Evolutionary conservation across 2,113 vertebrate species (phyloP).

Genomic region (Lathamus discolor): DNA sequence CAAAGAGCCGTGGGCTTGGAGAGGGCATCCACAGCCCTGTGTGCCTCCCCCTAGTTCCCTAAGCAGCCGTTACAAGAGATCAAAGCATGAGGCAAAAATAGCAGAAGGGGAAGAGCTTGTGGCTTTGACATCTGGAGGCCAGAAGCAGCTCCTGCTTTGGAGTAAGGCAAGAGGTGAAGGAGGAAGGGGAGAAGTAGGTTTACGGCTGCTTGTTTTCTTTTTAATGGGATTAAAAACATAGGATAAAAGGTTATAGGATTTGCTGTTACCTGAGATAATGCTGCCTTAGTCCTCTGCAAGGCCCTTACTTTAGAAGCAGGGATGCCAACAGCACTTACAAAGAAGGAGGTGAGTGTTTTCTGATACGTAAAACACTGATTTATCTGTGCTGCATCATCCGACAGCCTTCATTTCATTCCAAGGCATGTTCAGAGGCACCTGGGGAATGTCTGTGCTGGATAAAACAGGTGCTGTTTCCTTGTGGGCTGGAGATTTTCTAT

Average conservation of each 20-base stretch:
- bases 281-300: neutral
- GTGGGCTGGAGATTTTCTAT: neutral
- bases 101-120: conserved; percentile 58
- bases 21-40: neutral
- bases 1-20: accelerated
- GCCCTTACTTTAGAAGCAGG: neutral
- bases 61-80: conserved; percentile 62
- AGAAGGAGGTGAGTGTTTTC: neutral
- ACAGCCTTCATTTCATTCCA: conserved; percentile 7
- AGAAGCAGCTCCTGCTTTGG: conserved; percentile 55
- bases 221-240: neutral
- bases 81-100: conserved; percentile 68
- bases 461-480: conserved; percentile 9
- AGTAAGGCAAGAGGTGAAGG: conserved; percentile 3
- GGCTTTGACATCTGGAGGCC: conserved; percentile 75
- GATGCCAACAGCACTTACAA: neutral
- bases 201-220: neutral
- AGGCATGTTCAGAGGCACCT: neutral
- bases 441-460: conserved; percentile 2
- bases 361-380: neutral
- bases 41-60: neutral
- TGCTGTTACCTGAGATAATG: neutral
- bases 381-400: neutral
- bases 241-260: neutral
- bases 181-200: neutral